A percentile compares a stretch with the other conserved stretches of the same genome.
Evolutionary conservation across 2,113 vertebrate genomes (phyloP).

Genomic region (Procavia capensis): DNA sequence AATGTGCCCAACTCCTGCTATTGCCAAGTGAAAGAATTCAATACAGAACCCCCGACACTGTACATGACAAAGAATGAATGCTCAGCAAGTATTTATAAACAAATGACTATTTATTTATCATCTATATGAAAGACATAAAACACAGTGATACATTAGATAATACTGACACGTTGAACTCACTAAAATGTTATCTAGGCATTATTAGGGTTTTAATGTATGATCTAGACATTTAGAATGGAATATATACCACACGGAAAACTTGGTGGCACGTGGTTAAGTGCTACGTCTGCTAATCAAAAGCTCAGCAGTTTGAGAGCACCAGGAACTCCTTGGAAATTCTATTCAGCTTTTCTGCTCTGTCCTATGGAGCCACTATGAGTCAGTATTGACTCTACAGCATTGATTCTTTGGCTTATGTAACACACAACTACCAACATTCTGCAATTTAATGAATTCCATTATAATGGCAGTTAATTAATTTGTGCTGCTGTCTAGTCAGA

Average conservation of each 20-base stretch:
- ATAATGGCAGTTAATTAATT: conserved; percentile 18
- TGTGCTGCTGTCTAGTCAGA: conserved; percentile 31
- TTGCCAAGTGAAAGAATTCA: conserved; percentile 33
- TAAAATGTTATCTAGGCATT: not conserved
- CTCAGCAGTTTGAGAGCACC: too few species aligned
- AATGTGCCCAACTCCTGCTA: not conserved
- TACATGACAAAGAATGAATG: not conserved
- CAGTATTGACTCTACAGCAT: too few species aligned
- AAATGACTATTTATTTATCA: conserved; percentile 13
- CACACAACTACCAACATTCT: not conserved
- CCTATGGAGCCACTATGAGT: too few species aligned
- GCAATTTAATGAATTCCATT: conserved; percentile 41
- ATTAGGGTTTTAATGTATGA: not conserved
- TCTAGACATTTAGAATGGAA: conserved; percentile 16
- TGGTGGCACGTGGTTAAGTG: too few species aligned
- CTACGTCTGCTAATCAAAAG: too few species aligned
- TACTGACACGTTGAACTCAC: not conserved
- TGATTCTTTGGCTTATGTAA: too few species aligned
- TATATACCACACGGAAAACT: not conserved
- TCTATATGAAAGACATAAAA: not conserved
- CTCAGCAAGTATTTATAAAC: conserved; percentile 19
- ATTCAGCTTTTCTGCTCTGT: too few species aligned
- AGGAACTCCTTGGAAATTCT: too few species aligned
- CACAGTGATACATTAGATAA: not conserved
- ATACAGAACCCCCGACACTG: not conserved